Evolutionary conservation across 2,113 vertebrate species (phyloP), one percentile per base, ranked within the genome.

Genomic region (Aspidoscelis tigris): DNA sequence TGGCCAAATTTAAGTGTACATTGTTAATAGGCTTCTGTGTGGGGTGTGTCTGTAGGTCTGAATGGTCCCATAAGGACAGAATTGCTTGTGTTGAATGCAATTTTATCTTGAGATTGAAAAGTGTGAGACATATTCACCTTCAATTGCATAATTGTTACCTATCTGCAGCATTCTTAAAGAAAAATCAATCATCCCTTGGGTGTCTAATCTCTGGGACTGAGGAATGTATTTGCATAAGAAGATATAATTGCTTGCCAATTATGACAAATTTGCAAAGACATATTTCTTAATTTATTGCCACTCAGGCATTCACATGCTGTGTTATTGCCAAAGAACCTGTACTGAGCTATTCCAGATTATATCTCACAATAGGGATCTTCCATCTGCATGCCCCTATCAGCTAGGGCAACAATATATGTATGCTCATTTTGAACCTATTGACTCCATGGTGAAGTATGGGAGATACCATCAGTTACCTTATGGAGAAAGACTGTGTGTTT

Each of bases 211-310:
- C 82, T 80, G 76, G 81, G 84, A 93, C 78, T 81, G 80, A 26
- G 43, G 55, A 91, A 83, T 58, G 76, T 68, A 72, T 88, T 89
- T 86, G 21, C 58, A 70, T 72, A 18, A 26, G 41, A 89, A 91
- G 87, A 86, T 77, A 66, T 91, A 92, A 93, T 89, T 90, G 58
- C 80, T 86, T 86, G 58, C 84, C 55, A 87, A 47, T 88, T 87
- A 90, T 61, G 41, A 75, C 80, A 83, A 24, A 61, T 87, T 84
- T 85, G 85, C 84, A 79, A 92, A 91, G 82, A 84, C 89, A 91
- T 55, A 64, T 39, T 69, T 88, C 78, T 87, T 85, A 84, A 87
- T 78, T 76, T 82, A 91, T 88, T 78, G 87, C 83, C 65, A 80
- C 71, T 83, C 76, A 88, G 43, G 22, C 64, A 88, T 73, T 58